Evolutionary conservation across 2,888 invertebrate species (phyloP).

Genomic region (Seira sanloemensis): DNA sequence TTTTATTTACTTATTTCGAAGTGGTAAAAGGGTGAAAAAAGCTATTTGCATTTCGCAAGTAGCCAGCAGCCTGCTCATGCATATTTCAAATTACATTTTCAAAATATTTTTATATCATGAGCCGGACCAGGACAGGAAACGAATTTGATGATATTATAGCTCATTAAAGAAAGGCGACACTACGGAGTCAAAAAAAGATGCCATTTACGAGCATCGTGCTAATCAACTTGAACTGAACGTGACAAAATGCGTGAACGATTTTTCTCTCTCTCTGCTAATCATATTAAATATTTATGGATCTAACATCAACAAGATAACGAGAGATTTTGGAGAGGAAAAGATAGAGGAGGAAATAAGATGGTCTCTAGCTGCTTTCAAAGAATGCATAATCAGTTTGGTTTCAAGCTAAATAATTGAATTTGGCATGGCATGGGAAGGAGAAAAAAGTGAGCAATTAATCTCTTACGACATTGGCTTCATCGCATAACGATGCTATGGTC

Average conservation of each 20-base stretch:
- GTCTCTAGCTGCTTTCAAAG: constrained; percentile 1
- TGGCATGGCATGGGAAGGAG: constrained; percentile 55
- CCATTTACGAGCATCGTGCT: too few relatives aligned
- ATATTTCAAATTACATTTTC: too few relatives aligned
- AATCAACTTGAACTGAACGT: too few relatives aligned
- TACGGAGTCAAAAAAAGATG: neutral
- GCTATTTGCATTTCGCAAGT: neutral
- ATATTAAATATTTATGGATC: constrained; percentile 58
- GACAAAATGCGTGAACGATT: constrained; percentile 23
- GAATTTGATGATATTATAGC: neutral
- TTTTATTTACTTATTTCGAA: neutral
- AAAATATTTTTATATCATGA: too few relatives aligned
- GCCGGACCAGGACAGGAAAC: neutral
- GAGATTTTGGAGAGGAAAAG: neutral
- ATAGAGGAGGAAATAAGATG: neutral
- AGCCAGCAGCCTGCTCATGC: too few relatives aligned
- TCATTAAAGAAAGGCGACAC: neutral
- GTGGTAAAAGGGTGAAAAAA: neutral
- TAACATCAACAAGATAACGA: neutral
- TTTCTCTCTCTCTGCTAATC: constrained; percentile 13
- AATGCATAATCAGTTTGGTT: constrained; percentile 43
- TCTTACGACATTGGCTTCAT: neutral
- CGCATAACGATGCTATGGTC: too few relatives aligned
- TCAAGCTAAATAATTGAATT: constrained; percentile 43
- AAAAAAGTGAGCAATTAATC: constrained; percentile 47